A percentile compares a stretch with the other conserved stretches of the same genome.
Evolutionary conservation across 2,797 vertebrate genomes (phyloP).

Genomic region (Anabas testudineus): DNA sequence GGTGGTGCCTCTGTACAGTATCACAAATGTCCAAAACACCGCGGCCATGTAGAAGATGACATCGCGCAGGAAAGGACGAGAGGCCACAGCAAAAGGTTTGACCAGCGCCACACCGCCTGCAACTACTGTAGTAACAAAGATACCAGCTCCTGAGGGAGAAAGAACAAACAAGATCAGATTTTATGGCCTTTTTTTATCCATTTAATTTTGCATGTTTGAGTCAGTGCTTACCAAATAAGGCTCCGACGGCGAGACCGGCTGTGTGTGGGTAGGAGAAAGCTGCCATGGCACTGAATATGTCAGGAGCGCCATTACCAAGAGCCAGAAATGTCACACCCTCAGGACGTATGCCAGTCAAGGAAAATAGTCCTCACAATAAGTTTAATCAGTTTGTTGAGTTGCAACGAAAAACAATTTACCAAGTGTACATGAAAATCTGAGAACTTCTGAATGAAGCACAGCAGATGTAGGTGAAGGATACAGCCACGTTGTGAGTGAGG

Average conservation of each 20-base stretch:
- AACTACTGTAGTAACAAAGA: slow-evolving; percentile 95
- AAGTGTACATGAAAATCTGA: neutral
- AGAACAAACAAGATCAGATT: neutral
- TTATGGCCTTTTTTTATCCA: neutral
- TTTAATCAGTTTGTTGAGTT: too few relatives aligned
- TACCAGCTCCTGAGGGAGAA: slow-evolving; percentile 88
- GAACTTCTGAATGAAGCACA: too few relatives aligned
- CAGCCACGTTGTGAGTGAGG: slow-evolving; percentile 96
- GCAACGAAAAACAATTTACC: neutral
- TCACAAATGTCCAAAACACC: slow-evolving; percentile 91
- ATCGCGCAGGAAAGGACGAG: slow-evolving; percentile 95
- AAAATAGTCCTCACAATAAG: slow-evolving; percentile 38
- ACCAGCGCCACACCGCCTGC: slow-evolving; percentile 92
- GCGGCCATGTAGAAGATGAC: slow-evolving; percentile 94
- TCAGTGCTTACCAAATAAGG: slow-evolving; percentile 88
- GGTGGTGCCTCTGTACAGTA: slow-evolving; percentile 88
- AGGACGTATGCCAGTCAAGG: slow-evolving; percentile 80
- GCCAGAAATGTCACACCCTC: slow-evolving; percentile 98
- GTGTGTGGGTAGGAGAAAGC: slow-evolving; percentile 94
- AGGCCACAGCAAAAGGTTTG: slow-evolving; percentile 91
- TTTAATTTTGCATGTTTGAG: neutral
- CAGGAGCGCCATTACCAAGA: slow-evolving; percentile 95
- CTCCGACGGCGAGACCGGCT: slow-evolving; percentile 92
- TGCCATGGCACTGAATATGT: slow-evolving; percentile 95
- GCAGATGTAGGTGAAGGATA: slow-evolving; percentile 87